Evolutionary conservation across 1,140 invertebrate species (phyloP), one percentile per base, ranked within the genome.

Genomic region (Pissodes strobi): DNA sequence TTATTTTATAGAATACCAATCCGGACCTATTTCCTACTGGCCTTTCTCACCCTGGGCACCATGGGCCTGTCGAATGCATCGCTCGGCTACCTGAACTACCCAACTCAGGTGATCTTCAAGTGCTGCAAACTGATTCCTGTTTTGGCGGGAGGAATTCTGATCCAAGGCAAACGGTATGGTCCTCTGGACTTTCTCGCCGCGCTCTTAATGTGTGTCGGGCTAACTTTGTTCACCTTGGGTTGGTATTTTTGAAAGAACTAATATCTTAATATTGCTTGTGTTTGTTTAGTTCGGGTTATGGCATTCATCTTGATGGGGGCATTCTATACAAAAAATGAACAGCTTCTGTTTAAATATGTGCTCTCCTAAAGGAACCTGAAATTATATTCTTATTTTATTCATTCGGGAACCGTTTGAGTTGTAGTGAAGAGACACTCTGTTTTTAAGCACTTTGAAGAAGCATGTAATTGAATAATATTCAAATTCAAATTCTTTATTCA

Each of bases 41-140:
- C 94, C 37, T 83, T 93, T 23, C 78, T 97, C 19, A 96, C 95
- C 0, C 82, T 98, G 4, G 93, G 92, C 0, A 98, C 95, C 9
- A 98, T 98, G 93, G 94, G 94, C 0, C 86, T 98, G 69, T 97
- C 95, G 2, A 98, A 98, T 81, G 87, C 94, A 9, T 95, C 94
- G 4, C 81, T 27, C 25, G 94, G 91, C 38, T 97, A 97, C 79
- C 80, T 98, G 0, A 98, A 98, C 79, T 98, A 97, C 80, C 95
- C 96, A 15, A 95, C 93, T 1, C 84, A 91, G 80, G 87, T 95
- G 12, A 94, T 95, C 70, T 95, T 95, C 75, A 95, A 95, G 80
- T 97, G 94, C 76, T 98, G 96, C 75, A 98, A 98, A 81, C 82
- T 98, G 0, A 95, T 98, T 71, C 96, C 96, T 2, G 95, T 97